phyloP scores from a whole-genome alignment of 2,888 invertebrate genomes.

The Yponomeuta plumbellus region DNA sequence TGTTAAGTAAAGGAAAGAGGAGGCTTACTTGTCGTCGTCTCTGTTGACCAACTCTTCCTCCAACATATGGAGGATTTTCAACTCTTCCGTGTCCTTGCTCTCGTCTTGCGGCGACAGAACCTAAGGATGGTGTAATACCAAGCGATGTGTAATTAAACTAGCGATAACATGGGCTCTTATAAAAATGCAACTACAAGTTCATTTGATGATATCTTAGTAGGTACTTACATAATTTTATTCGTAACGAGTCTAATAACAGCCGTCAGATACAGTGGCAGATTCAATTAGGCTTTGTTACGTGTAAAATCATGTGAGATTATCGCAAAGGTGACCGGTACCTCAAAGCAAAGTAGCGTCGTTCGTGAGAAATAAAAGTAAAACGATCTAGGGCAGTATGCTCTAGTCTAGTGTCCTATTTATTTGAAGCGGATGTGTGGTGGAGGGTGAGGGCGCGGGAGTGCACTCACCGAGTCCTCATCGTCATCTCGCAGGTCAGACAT shows the following conservation, averaged over 20 bases:
- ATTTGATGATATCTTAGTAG: neutral
- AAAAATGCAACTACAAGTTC: slow-evolving; percentile 1
- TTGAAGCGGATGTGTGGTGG: slow-evolving; percentile 13
- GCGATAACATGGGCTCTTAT: slow-evolving; percentile 6
- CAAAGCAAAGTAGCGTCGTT: neutral
- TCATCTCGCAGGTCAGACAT: slow-evolving; percentile 74
- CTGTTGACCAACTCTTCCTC: slow-evolving; percentile 89
- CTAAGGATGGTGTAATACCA: slow-evolving; percentile 60
- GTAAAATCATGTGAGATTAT: too few species aligned
- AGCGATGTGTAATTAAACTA: slow-evolving; percentile 33
- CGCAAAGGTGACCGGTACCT: too few species aligned
- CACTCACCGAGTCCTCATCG: slow-evolving; percentile 83
- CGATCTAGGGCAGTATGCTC: slow-evolving; percentile 32
- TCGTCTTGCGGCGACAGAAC: slow-evolving; percentile 68
- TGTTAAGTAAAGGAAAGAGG: slow-evolving; percentile 3
- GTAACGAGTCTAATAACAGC: too few species aligned
- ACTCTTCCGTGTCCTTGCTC: slow-evolving; percentile 80
- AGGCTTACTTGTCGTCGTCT: slow-evolving; percentile 86
- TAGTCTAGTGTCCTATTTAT: slow-evolving; percentile 62
- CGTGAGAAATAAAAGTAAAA: slow-evolving; percentile 13
- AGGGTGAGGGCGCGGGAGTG: slow-evolving; percentile 32
- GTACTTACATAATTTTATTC: too few species aligned
- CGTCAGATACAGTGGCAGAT: too few species aligned
- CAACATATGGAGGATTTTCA: slow-evolving; percentile 84
- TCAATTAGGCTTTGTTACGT: too few species aligned